Conservation (phyloP, 1,140 invertebrate species). For the Drosophila malerkotliana region DNA sequence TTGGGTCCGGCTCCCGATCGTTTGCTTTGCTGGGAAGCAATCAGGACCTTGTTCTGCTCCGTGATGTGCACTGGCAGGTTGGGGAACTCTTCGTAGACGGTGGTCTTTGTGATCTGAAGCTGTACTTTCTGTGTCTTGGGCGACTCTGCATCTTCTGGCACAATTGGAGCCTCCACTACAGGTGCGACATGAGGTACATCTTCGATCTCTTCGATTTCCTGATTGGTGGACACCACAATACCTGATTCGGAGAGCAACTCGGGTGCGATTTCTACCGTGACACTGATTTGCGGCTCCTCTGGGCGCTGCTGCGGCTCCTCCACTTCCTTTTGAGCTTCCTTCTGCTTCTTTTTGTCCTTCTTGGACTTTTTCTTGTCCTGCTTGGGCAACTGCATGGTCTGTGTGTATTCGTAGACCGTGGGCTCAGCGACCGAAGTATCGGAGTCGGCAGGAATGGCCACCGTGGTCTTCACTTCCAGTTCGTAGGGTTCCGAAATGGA, state of each 20-base stretch:
- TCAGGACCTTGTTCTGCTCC: conserved; percentile 76
- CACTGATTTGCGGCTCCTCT: conserved; percentile 67
- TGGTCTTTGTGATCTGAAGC: conserved; percentile 78
- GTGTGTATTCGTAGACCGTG: conserved; percentile 72
- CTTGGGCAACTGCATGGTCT: conserved; percentile 76
- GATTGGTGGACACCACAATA: conserved; percentile 67
- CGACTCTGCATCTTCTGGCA: conserved; percentile 15
- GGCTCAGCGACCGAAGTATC: conserved; percentile 71
- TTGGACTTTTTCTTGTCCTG: conserved; percentile 47
- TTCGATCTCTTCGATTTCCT: conserved; percentile 57
- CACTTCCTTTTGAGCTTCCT: conserved; percentile 23
- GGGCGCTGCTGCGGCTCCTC: neutral
- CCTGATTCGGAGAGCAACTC: conserved; percentile 57
- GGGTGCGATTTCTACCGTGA: conserved; percentile 72
- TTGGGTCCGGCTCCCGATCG: conserved; percentile 54
- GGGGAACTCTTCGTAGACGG: conserved; percentile 74
- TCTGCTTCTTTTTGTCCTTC: conserved; percentile 48
- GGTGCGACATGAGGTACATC: conserved; percentile 54
- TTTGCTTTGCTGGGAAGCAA: conserved; percentile 61
- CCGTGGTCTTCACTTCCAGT: conserved; percentile 86
- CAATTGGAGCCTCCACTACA: conserved; percentile 10
- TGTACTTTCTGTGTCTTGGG: conserved; percentile 62
- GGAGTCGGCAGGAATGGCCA: conserved; percentile 85
- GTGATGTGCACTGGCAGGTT: conserved; percentile 68
- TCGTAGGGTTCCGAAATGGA: conserved; percentile 86